Conservation (phyloP, 2,888 invertebrate genomes). For the Calameuta pallipes region DNA sequence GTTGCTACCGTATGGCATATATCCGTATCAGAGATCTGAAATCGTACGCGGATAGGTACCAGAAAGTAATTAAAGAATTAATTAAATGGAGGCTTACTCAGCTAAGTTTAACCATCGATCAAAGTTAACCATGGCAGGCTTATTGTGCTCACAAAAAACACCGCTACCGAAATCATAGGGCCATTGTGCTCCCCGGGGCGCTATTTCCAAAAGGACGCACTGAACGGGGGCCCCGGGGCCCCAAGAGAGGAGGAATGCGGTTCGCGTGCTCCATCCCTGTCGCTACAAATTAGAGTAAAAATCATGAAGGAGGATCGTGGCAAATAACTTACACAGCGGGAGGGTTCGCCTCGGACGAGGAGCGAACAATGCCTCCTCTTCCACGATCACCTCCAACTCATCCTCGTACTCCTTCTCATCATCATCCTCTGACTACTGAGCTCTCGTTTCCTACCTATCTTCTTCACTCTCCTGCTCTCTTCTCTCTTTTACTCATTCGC, state of each 20-base stretch:
- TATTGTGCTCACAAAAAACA: conserved; percentile 54
- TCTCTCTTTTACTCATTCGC: background rate
- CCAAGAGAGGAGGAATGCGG: conserved; percentile 48
- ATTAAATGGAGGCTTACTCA: conserved; percentile 64
- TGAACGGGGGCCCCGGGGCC: conserved; percentile 19
- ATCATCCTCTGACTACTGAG: conserved; percentile 14
- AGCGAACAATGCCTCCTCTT: conserved; percentile 41
- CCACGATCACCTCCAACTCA: conserved; percentile 24
- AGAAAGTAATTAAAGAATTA: conserved; percentile 64
- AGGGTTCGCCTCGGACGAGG: conserved; percentile 38
- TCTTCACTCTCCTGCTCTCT: background rate
- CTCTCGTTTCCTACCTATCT: conserved; percentile 26
- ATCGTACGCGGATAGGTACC: conserved; percentile 31
- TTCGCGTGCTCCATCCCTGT: conserved; percentile 62
- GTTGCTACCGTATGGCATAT: conserved; percentile 40
- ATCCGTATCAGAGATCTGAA: conserved; percentile 44
- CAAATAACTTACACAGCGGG: conserved; percentile 63
- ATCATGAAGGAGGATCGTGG: conserved; percentile 62
- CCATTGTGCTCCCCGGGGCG: conserved; percentile 43
- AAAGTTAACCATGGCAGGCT: conserved; percentile 52
- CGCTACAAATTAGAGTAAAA: conserved; percentile 65
- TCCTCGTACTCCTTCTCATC: conserved; percentile 1
- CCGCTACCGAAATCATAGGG: conserved; percentile 59
- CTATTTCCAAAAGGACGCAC: conserved; percentile 34
- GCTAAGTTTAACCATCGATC: conserved; percentile 60